phyloP scores from a whole-genome alignment of 2,113 vertebrate species.

The Rousettus leschenaultii region DNA sequence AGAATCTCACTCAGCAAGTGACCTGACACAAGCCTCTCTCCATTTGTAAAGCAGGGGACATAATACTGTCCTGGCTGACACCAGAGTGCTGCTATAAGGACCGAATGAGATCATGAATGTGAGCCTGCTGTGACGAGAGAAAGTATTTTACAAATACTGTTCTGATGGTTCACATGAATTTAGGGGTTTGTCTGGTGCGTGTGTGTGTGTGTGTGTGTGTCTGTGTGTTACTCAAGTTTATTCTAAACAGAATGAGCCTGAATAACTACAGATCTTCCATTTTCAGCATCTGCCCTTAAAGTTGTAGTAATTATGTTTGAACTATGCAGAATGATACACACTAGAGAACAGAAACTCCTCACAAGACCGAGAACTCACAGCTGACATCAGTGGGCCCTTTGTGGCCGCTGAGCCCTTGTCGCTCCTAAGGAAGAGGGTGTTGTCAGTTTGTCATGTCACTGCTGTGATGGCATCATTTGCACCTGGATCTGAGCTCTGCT shows the following conservation, averaged over 20 bases:
- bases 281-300: not conserved
- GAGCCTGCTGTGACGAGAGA: not conserved
- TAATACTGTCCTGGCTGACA: too few species aligned
- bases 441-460: not conserved
- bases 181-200: not conserved
- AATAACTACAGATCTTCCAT: not conserved
- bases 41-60: not conserved
- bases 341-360: not conserved
- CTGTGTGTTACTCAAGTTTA: not conserved
- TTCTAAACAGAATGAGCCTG: not conserved
- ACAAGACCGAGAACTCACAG: not conserved
- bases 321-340: not conserved
- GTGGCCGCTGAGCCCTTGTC: not conserved
- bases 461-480: not conserved
- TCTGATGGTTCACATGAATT: not conserved
- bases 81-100: not conserved
- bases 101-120: not conserved
- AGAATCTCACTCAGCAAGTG: not conserved
- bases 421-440: not conserved
- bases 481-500: not conserved
- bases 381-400: not conserved
- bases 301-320: not conserved
- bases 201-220: not conserved
- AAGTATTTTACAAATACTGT: not conserved
- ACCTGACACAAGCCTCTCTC: not conserved